phyloP scores from a whole-genome alignment of 1,140 invertebrate genomes.

The Drosophila bocqueti region DNA sequence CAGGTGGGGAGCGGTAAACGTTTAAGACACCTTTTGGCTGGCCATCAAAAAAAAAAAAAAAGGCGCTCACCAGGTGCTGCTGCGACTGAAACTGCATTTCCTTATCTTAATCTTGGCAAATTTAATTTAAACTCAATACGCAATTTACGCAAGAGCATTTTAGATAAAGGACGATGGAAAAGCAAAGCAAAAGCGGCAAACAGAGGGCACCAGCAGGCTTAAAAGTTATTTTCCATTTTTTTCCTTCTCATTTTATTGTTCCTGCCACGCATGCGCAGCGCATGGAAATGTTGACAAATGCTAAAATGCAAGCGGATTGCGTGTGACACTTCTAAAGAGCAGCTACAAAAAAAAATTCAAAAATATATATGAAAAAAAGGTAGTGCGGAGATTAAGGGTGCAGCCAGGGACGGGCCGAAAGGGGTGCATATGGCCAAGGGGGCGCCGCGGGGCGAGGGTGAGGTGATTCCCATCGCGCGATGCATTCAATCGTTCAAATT shows the following conservation, averaged over 20 bases:
- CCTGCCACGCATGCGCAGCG: constrained; percentile 70
- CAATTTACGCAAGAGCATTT: constrained; percentile 84
- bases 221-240: constrained; percentile 39
- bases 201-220: constrained; percentile 51
- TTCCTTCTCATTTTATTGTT: constrained; percentile 7
- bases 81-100: constrained; percentile 56
- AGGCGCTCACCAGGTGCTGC: constrained; percentile 29
- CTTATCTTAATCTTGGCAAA: constrained; percentile 82
- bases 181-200: constrained; percentile 42
- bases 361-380: constrained; percentile 3
- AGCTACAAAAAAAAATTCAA: constrained; percentile 14
- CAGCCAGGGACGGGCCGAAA: constrained; percentile 8
- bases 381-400: constrained; percentile 10
- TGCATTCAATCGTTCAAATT: constrained; percentile 82
- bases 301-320: constrained; percentile 83
- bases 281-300: constrained; percentile 80
- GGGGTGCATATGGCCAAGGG: background rate
- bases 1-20: constrained; percentile 51
- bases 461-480: constrained; percentile 43
- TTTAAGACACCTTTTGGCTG: constrained; percentile 80
- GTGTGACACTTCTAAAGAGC: constrained; percentile 78
- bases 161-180: constrained; percentile 70
- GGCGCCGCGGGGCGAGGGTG: constrained; percentile 7
- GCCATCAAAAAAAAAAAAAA: constrained; percentile 15
- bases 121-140: constrained; percentile 84